These are phyloP conservation scores for Chirona hameri DNA, from an alignment of 2,888 invertebrate species.

Conservation along the genomic window DNA sequence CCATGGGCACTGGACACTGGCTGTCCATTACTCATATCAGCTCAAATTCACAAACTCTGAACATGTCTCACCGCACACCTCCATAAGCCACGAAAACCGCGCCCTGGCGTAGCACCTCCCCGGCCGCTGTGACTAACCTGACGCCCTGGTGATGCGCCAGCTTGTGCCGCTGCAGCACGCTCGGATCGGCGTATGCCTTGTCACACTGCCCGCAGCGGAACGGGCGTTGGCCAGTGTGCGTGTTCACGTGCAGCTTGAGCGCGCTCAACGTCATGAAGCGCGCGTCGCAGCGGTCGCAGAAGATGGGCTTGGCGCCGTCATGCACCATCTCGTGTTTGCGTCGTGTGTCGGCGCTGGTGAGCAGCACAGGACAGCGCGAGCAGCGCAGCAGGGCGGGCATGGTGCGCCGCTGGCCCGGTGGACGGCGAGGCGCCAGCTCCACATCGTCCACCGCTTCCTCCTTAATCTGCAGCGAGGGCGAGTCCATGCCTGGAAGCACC, in stretches of 20 bases:
- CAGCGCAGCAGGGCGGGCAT: background rate
- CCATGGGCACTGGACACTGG: no score
- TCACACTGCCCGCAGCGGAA: background rate
- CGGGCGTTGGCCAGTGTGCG: background rate
- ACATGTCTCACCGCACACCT: no score
- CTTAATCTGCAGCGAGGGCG: background rate
- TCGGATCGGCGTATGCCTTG: slow-evolving; percentile 1
- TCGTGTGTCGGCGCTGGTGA: background rate
- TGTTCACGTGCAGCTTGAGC: background rate
- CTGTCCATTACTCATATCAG: no score
- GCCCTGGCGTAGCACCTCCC: no score
- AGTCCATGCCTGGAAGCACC: no score
- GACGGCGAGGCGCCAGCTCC: background rate
- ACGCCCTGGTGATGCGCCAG: background rate
- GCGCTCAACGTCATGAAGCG: background rate
- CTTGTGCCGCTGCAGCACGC: background rate
- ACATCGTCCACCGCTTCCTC: background rate
- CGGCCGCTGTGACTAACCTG: background rate
- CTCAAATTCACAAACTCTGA: no score
- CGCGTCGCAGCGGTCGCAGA: background rate
- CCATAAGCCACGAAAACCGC: no score
- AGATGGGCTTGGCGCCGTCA: slow-evolving; percentile 8
- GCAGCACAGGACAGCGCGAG: background rate
- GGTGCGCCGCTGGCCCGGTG: background rate
- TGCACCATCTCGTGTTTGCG: background rate